A percentile compares a stretch with the other conserved stretches of the same genome.
phyloP scores from a whole-genome alignment of 2,113 vertebrate genomes.

The Phrynosoma blainvillii region DNA sequence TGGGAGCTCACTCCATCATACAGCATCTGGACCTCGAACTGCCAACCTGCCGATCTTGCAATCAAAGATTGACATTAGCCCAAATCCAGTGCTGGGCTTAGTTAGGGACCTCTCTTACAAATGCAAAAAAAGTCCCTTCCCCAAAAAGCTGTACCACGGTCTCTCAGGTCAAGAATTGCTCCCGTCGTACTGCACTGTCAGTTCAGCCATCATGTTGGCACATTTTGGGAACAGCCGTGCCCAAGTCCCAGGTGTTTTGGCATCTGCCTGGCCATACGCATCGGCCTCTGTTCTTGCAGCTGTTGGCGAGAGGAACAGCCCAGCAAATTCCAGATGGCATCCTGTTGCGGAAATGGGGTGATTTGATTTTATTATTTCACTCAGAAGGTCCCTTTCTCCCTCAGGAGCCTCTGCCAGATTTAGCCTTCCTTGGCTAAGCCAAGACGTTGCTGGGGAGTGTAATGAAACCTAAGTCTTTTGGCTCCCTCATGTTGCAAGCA shows the following conservation, averaged over 20 bases:
- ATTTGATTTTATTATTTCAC: not conserved
- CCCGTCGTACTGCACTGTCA: too few species aligned
- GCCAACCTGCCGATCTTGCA: too few species aligned
- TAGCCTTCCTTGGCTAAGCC: constrained; percentile 25
- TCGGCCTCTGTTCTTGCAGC: not conserved
- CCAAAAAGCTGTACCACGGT: too few species aligned
- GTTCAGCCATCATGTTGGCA: not conserved
- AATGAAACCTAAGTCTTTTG: not conserved
- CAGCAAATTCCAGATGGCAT: not conserved
- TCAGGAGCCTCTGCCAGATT: not conserved
- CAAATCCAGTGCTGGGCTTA: too few species aligned
- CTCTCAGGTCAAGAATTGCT: too few species aligned
- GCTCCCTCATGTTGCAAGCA: constrained; percentile 11
- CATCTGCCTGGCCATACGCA: fast-evolving
- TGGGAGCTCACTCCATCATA: too few species aligned
- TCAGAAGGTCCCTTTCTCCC: not conserved
- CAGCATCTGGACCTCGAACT: too few species aligned
- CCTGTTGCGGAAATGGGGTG: not conserved
- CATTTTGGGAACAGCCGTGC: not conserved
- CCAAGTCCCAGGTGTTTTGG: not conserved
- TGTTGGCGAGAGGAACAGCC: not conserved
- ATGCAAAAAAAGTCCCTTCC: too few species aligned
- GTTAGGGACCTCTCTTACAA: too few species aligned
- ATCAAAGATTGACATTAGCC: too few species aligned
- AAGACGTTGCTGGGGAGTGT: not conserved